Evolutionary conservation across 2,888 invertebrate genomes (phyloP), one percentile per base, ranked within the genome.

Genomic region (Pandemis corylana): DNA sequence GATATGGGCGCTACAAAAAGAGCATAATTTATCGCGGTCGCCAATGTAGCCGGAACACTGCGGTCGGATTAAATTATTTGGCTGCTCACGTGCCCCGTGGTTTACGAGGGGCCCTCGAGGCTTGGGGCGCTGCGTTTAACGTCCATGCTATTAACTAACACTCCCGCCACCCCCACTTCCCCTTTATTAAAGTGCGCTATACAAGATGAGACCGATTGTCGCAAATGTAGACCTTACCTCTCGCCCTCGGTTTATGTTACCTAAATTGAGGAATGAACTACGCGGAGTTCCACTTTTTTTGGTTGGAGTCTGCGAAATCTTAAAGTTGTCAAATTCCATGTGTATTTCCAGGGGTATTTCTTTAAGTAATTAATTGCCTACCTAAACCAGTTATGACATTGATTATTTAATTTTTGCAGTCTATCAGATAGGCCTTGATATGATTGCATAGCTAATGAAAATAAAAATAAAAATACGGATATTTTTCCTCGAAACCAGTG

Each of bases 11-110:
- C 44, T 59, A 68, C 68, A 59, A 75, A 75, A 74, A 71, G 51
- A 61, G 68, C 69, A 67, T 75, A 67, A 76, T 76, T 75, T 76
- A 76, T 75, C 65, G 70, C 72, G 72, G 67, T 71, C 46, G 44
- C 71, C 67, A 56, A 69, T 71, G 49, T 51, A 73, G 67, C 75
- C 42, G 68, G 77, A 73, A 82, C 81, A 82, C 80, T 79, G 76
- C 71, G 78, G 79, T 72, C 68, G 81, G 81, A 86, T 87, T 84
- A 85, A 85, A 85, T 85, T 85, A 86, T 87, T 85, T 83, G 82
- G 81, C 81, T 82, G 80, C 81, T 83, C 84, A 82, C 84, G 84
- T 82, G 80, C 80, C 80, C 78, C 81, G 71, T 80, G 81, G 77
- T 84, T 84, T 83, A 83, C 80, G 83, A 82, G 81, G 80, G 78